Conservation (phyloP, 64 coral and sea anemone genomes). For the Stichodactyla mertensii region DNA sequence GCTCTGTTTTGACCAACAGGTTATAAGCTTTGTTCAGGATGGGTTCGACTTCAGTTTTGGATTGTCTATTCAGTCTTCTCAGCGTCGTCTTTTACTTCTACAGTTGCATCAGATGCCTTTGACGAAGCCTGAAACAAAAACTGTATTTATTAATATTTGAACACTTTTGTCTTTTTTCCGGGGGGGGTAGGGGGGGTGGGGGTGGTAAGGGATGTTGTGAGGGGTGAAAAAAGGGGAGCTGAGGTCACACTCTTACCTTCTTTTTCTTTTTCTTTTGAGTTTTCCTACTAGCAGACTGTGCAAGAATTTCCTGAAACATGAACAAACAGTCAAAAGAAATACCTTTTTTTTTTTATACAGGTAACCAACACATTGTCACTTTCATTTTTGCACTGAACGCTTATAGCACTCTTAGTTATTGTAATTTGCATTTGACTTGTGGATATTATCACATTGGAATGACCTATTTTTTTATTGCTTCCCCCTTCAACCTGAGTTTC, state of each 20-base stretch:
- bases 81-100: slow-evolving; percentile 12
- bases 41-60: neutral
- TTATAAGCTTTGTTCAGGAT: neutral
- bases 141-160: neutral
- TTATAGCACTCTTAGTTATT: too few species aligned
- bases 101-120: slow-evolving; percentile 28
- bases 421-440: too few species aligned
- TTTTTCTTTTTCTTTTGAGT: slow-evolving; percentile 94
- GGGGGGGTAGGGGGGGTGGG: neutral
- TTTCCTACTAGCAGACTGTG: slow-evolving; percentile 79
- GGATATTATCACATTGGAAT: too few species aligned
- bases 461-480: too few species aligned
- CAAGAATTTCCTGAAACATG: slow-evolving; percentile 59
- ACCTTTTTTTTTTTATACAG: neutral
- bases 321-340: neutral
- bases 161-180: neutral
- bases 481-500: too few species aligned
- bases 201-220: neutral
- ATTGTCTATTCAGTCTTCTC: neutral
- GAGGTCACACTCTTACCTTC: slow-evolving; percentile 43
- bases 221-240: neutral
- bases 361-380: too few species aligned
- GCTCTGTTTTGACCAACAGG: too few species aligned
- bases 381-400: too few species aligned
- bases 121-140: slow-evolving; percentile 22